phyloP scores from a whole-genome alignment of 2,888 invertebrate species.

The Troides aeacus region DNA sequence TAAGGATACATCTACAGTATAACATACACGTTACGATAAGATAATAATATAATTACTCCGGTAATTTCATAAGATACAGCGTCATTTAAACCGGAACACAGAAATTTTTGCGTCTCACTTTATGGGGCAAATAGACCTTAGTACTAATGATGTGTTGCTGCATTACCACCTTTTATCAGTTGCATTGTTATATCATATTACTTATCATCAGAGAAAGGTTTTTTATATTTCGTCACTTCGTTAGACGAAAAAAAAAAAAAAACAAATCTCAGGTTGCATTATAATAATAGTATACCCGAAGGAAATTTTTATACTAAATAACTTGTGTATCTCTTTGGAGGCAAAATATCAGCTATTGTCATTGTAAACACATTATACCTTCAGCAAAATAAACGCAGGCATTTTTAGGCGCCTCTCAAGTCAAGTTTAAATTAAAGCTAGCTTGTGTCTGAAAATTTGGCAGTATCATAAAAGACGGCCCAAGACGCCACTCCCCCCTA shows the following conservation, averaged over 20 bases:
- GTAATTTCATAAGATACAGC: no score
- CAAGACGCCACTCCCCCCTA: conserved; percentile 58
- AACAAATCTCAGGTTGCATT: background rate
- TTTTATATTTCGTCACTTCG: no score
- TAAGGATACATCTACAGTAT: no score
- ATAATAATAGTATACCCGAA: background rate
- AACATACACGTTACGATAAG: no score
- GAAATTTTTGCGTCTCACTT: no score
- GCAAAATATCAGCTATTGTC: conserved; percentile 41
- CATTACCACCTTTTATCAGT: no score
- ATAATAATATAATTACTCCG: no score
- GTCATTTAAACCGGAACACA: no score
- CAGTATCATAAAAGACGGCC: conserved; percentile 61
- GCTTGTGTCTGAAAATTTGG: conserved; percentile 71
- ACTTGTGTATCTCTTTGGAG: background rate
- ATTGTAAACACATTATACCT: conserved; percentile 50
- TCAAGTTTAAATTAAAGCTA: conserved; percentile 73
- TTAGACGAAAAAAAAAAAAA: background rate
- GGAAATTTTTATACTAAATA: background rate
- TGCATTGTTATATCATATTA: no score
- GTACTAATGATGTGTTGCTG: no score
- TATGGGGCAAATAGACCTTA: no score
- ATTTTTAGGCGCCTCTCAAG: conserved; percentile 59
- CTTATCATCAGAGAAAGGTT: no score
- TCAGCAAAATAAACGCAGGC: conserved; percentile 50